Conservation (phyloP, 2,797 vertebrate genomes). For the Natrix natrix region DNA sequence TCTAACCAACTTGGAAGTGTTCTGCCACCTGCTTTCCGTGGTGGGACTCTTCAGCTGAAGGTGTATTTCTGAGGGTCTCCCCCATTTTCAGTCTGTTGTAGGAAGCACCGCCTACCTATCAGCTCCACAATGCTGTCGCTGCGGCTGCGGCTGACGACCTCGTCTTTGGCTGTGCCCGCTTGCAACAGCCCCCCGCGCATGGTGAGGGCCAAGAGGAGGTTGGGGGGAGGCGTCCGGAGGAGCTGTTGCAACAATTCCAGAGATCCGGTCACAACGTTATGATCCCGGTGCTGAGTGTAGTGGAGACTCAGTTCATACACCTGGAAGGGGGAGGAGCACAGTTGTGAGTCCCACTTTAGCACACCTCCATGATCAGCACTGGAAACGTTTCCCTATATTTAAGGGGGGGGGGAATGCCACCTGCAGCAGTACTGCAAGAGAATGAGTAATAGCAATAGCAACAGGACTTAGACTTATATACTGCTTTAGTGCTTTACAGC, state of each 20-base stretch:
- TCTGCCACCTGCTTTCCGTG: neutral
- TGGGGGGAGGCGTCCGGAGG: conserved; percentile 88
- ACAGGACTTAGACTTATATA: too few species aligned
- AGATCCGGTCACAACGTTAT: conserved; percentile 94
- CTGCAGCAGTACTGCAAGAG: neutral
- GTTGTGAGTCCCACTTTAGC: neutral
- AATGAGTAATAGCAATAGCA: neutral
- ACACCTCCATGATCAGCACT: neutral
- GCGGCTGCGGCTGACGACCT: conserved; percentile 76
- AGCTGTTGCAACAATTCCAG: conserved; percentile 93
- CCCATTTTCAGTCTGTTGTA: neutral
- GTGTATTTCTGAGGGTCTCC: fast-evolving
- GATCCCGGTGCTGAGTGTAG: conserved; percentile 94
- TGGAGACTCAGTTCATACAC: conserved; percentile 93
- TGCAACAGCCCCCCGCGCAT: conserved; percentile 78
- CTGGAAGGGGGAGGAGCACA: conserved; percentile 61
- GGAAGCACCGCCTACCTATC: conserved; percentile 77
- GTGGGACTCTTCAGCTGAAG: neutral
- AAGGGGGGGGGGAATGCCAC: too few species aligned
- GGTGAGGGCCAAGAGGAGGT: conserved; percentile 86
- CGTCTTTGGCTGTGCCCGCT: conserved; percentile 78
- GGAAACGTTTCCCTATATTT: neutral
- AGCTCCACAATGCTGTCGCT: conserved; percentile 92
- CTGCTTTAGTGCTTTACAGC: too few species aligned
- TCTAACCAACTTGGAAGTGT: neutral